These are phyloP conservation scores for Sardina pilchardus DNA, from an alignment of 2,113 vertebrate species.

Conservation along the genomic window DNA sequence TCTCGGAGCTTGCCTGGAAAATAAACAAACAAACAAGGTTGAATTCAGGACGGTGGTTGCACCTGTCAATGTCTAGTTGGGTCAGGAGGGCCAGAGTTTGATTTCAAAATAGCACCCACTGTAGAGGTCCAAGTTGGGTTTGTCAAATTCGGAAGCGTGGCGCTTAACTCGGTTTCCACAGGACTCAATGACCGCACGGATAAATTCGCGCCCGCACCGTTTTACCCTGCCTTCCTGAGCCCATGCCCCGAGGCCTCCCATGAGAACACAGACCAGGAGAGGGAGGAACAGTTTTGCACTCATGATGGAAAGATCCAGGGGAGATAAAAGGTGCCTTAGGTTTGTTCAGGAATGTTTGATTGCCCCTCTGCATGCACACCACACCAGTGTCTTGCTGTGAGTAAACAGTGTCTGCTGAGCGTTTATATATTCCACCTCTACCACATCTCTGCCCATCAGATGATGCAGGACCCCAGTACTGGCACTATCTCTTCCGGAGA, in stretches of 20 bases:
- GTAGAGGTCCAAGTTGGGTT: slow-evolving; percentile 21
- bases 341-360: not conserved
- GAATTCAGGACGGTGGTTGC: not conserved
- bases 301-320: slow-evolving; percentile 49
- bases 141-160: slow-evolving; percentile 41
- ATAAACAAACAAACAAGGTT: slow-evolving; percentile 10
- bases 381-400: not conserved
- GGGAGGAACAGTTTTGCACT: slow-evolving; percentile 47
- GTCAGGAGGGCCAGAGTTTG: not conserved
- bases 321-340: not conserved
- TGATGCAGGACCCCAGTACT: slow-evolving; percentile 25
- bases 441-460: not conserved
- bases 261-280: slow-evolving; percentile 52
- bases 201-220: slow-evolving; percentile 71
- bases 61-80: not conserved
- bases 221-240: slow-evolving; percentile 63
- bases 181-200: slow-evolving; percentile 65
- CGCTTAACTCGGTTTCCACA: slow-evolving; percentile 66
- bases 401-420: not conserved
- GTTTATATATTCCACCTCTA: slow-evolving; percentile 62
- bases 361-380: not conserved
- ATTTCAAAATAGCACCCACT: slow-evolving; percentile 54
- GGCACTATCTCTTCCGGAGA: slow-evolving; percentile 29
- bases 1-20: slow-evolving; percentile 40
- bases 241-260: slow-evolving; percentile 37